These are phyloP conservation scores for Heteronetta atricapilla DNA, from an alignment of 2,113 vertebrate species.

Conservation along the genomic window DNA sequence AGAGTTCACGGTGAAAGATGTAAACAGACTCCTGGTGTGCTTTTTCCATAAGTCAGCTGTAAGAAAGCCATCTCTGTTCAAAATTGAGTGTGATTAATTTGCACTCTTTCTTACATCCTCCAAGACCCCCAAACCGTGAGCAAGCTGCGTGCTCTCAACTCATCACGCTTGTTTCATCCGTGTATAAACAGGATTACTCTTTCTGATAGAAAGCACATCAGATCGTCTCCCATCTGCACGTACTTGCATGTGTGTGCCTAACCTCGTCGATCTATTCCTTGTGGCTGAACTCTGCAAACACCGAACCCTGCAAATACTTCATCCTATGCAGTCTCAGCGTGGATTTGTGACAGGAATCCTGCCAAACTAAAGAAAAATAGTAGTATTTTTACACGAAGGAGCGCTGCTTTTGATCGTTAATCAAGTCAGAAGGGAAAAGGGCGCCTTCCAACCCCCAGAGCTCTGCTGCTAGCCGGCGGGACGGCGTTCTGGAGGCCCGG, in stretches of 20 bases:
- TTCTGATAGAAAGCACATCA: background rate
- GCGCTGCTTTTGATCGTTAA: background rate
- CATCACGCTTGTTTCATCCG: background rate
- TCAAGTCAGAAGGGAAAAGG: rapidly evolving
- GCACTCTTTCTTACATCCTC: background rate
- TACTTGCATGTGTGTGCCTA: background rate
- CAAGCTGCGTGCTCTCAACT: background rate
- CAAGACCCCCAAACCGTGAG: background rate
- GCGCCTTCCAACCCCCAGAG: background rate
- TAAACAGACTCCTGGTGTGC: background rate
- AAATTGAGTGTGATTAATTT: background rate
- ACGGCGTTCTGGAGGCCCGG: rapidly evolving
- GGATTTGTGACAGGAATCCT: background rate
- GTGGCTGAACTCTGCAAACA: background rate
- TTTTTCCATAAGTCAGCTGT: background rate
- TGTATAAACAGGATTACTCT: background rate
- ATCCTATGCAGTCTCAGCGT: background rate
- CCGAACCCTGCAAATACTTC: rapidly evolving
- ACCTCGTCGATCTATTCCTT: background rate
- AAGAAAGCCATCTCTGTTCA: background rate
- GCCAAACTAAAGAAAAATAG: rapidly evolving
- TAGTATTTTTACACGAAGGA: too few species aligned
- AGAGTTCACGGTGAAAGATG: background rate
- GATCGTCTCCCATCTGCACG: background rate
- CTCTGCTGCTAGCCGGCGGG: rapidly evolving